These are phyloP conservation scores for Catalaphyllia jardinei DNA, from an alignment of 64 coral and sea anemone species.

Conservation along the genomic window DNA sequence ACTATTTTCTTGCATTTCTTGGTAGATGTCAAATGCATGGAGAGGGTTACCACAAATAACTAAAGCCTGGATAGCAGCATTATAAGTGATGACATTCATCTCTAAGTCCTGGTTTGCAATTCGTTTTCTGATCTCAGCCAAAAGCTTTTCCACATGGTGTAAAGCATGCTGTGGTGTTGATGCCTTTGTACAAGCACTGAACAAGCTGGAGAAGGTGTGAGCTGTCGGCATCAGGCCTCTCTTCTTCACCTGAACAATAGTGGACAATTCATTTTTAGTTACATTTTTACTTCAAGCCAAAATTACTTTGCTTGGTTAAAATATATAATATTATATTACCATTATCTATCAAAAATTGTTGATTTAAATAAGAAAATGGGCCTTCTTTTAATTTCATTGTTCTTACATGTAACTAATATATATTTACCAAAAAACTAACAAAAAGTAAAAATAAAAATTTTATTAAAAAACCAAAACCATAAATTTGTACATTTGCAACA, in stretches of 20 bases:
- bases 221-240: slow-evolving; percentile 64
- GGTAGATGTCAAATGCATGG: slow-evolving; percentile 65
- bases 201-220: slow-evolving; percentile 81
- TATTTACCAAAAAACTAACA: no score
- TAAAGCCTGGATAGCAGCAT: slow-evolving; percentile 87
- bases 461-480: no score
- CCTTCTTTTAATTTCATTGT: no score
- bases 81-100: slow-evolving; percentile 75
- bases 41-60: slow-evolving; percentile 48
- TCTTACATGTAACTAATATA: no score
- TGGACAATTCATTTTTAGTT: neutral
- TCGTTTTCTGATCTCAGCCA: slow-evolving; percentile 43
- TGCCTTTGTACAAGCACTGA: slow-evolving; percentile 55
- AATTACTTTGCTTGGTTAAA: no score
- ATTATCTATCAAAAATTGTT: no score
- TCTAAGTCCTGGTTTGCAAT: slow-evolving; percentile 27
- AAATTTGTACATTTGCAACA: no score
- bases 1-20: slow-evolving; percentile 39
- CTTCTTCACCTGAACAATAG: slow-evolving; percentile 73
- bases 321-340: no score
- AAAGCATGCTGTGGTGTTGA: slow-evolving; percentile 28
- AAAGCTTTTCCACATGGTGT: slow-evolving; percentile 57
- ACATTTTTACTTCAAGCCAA: no score
- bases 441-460: no score
- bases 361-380: no score